Base-by-base conservation (phyloP, 2,888 invertebrate species). In the Aspidiotus rigidus region DNA sequence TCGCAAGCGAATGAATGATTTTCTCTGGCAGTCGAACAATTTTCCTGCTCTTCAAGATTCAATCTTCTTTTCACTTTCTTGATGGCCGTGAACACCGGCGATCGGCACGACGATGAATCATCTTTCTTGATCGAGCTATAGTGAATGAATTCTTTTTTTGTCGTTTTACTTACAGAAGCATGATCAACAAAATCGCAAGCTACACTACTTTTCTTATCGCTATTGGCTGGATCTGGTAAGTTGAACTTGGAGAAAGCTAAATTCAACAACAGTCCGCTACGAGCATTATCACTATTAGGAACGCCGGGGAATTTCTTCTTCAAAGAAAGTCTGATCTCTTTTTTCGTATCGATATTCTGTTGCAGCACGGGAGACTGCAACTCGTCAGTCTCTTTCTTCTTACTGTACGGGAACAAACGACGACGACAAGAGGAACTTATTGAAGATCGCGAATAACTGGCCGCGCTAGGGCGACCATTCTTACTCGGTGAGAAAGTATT, bases 51-150 rank as follows among this genome's bases (percentile, higher is more conserved):
- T 53, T 67, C 67, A 13, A 67, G 53, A 49, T 67, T 59, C 39
- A 67, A 60, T 40, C 60, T 67, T n/a, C 67, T n/a, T 53, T 67
- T 67, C 7, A 67, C 67, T 67, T 67, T 67, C 39, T 67, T 67
- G 7, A 67, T 67, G 44, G 67, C 67, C 59, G 44, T 67, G 11
- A 67, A 67, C 15, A 67, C 59, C 15, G 67, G 67, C 9, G 67
- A 67, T 15, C 39, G 59, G 39, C 59, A 28, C n/a, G 7, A 44
- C 15, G 67, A 67, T 49, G 44, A 17, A 9, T 49, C 49, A 28
- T 67, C 53, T 39, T 67, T 57, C 11, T 67, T 67, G 13, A 67
- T 67, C 13, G 57, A 59, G 39, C 67, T 67, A 15, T 59, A 67
- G 17, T 67, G 59, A 3, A 67, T 15, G 49, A 67, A 59, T 42